Evolutionary conservation across 2,797 vertebrate species (phyloP).

Genomic region (Urophycis tenuis): DNA sequence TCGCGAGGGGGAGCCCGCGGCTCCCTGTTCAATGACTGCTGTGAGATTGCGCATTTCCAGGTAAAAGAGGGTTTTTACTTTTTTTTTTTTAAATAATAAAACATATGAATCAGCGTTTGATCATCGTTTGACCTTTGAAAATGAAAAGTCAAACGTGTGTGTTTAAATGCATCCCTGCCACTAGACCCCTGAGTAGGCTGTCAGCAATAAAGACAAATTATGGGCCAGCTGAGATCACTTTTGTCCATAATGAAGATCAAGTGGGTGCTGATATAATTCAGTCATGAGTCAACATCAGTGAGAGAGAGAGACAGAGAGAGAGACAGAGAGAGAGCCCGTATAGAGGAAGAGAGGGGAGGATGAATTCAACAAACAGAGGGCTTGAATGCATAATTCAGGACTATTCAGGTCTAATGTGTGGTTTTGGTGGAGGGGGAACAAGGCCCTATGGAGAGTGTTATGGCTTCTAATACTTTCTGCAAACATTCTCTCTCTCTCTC

Average conservation of each 20-base stretch:
- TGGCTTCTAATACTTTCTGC: background rate
- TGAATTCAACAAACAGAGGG: background rate
- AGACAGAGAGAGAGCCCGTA: background rate
- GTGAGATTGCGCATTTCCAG: background rate
- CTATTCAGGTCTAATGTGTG: background rate
- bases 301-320: background rate
- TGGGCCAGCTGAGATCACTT: background rate
- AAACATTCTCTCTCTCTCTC: too few relatives aligned
- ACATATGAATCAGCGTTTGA: background rate
- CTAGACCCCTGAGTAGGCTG: background rate
- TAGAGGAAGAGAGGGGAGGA: background rate
- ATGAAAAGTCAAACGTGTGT: background rate
- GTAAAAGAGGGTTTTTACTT: too few relatives aligned
- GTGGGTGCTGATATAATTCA: background rate
- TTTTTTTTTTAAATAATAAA: background rate
- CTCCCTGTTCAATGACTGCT: too few relatives aligned
- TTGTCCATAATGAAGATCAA: background rate
- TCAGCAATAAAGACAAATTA: background rate
- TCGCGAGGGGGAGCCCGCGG: background rate
- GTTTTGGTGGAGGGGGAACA: background rate
- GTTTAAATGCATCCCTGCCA: background rate
- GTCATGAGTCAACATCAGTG: background rate
- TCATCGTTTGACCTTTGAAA: background rate
- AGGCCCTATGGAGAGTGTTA: background rate
- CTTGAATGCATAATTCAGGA: background rate